These are phyloP conservation scores for Gambusia yucatana DNA, from an alignment of 2,797 vertebrate species.

Conservation along the genomic window DNA sequence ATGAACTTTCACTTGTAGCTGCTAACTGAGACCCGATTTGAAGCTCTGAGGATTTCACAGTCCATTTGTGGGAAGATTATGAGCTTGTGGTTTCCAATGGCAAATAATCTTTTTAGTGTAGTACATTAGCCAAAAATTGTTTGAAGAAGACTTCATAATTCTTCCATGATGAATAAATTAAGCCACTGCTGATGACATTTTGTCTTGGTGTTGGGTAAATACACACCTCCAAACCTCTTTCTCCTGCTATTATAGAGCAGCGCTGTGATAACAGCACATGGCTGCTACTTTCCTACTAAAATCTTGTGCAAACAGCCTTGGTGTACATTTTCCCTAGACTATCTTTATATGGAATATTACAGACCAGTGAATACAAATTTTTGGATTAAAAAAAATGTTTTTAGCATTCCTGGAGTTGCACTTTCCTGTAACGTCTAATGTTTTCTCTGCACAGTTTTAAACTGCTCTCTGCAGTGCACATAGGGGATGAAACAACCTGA, in stretches of 20 bases:
- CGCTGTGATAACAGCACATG: not conserved
- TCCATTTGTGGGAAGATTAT: not conserved
- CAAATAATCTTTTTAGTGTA: not conserved
- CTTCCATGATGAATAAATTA: not conserved
- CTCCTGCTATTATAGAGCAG: not conserved
- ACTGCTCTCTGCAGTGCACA: not conserved
- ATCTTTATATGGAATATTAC: not conserved
- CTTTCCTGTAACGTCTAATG: not conserved
- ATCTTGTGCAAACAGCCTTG: not conserved
- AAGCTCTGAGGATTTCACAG: not conserved
- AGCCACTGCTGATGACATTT: not conserved
- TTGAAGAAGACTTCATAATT: not conserved
- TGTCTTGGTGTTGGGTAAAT: not conserved
- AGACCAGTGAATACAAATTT: not conserved
- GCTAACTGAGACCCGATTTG: not conserved
- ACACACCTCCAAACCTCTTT: not conserved
- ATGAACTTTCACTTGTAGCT: not conserved
- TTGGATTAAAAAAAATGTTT: not conserved
- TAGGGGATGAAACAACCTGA: not conserved
- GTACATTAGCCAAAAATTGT: not conserved
- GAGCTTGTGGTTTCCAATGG: not conserved
- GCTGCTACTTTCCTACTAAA: not conserved
- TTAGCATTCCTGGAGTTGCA: not conserved
- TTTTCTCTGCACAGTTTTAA: not conserved
- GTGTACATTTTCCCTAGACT: not conserved